Evolutionary conservation across 2,888 invertebrate species (phyloP).

Genomic region (Lasioglossum calceatum): DNA sequence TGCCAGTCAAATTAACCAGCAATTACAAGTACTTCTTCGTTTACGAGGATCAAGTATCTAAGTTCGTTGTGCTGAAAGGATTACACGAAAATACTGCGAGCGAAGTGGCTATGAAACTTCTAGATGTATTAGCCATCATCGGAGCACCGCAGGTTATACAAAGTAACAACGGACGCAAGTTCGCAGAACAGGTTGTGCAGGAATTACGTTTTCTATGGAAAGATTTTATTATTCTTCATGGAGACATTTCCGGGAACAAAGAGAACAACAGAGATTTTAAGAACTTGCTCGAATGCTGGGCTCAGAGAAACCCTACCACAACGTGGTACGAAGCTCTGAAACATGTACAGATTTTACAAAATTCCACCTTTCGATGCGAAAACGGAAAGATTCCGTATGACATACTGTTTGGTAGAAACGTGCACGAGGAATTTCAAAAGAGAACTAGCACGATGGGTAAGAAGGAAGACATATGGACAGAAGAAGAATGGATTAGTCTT

Average conservation of each 20-base stretch:
- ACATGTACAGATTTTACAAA: slow-evolving; percentile 74
- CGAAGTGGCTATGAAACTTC: slow-evolving; percentile 72
- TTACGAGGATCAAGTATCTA: slow-evolving; percentile 76
- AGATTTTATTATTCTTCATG: slow-evolving; percentile 72
- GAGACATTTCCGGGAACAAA: slow-evolving; percentile 58
- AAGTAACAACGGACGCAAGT: slow-evolving; percentile 73
- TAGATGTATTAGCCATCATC: slow-evolving; percentile 75
- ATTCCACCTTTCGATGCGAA: slow-evolving; percentile 66
- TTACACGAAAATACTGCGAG: slow-evolving; percentile 62
- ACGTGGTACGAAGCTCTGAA: slow-evolving; percentile 74
- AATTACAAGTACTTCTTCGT: slow-evolving; percentile 71
- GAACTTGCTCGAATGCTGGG: slow-evolving; percentile 69
- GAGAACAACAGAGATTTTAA: slow-evolving; percentile 70
- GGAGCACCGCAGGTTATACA: slow-evolving; percentile 77
- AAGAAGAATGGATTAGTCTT: slow-evolving; percentile 65
- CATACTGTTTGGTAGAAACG: slow-evolving; percentile 69
- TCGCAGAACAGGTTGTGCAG: slow-evolving; percentile 73
- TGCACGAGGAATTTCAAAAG: slow-evolving; percentile 65
- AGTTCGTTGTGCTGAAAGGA: slow-evolving; percentile 74
- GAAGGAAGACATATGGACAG: slow-evolving; percentile 54
- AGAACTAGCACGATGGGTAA: slow-evolving; percentile 32
- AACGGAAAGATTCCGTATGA: slow-evolving; percentile 74
- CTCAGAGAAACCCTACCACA: slow-evolving; percentile 69
- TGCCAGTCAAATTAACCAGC: slow-evolving; percentile 61
- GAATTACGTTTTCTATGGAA: slow-evolving; percentile 71